Evolutionary conservation across 1,140 invertebrate species (phyloP).

Genomic region (Drosophila baimaii): DNA sequence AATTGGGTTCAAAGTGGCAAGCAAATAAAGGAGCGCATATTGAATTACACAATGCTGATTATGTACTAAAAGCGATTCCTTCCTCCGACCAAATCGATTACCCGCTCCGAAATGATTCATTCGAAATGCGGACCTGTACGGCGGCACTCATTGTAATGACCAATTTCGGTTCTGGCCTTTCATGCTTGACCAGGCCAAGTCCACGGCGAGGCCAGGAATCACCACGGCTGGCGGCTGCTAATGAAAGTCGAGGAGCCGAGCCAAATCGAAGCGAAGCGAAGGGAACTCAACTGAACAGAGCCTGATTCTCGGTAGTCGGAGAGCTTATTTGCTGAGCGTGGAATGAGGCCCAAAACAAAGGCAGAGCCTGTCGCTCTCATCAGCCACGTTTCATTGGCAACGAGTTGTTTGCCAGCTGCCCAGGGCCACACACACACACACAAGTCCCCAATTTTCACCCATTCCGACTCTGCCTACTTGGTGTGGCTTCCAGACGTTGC

Average conservation of each 20-base stretch:
- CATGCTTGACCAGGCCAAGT: conserved; percentile 36
- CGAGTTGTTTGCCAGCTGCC: conserved; percentile 57
- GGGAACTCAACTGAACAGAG: conserved; percentile 10
- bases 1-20: conserved; percentile 32
- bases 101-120: conserved; percentile 35
- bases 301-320: conserved; percentile 25
- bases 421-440: too few relatives aligned
- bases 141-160: conserved; percentile 32
- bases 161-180: conserved; percentile 39
- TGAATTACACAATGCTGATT: conserved; percentile 25
- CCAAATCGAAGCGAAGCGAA: conserved; percentile 9
- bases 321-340: conserved; percentile 60
- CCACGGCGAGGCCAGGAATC: conserved; percentile 12
- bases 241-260: conserved; percentile 55
- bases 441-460: background rate
- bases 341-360: conserved; percentile 50
- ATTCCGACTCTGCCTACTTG: conserved; percentile 19
- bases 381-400: conserved; percentile 72
- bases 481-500: conserved; percentile 35
- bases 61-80: conserved; percentile 30
- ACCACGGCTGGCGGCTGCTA: conserved; percentile 56
- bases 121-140: conserved; percentile 30
- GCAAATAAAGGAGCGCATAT: conserved; percentile 12
- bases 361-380: conserved; percentile 44
- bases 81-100: conserved; percentile 38